Evolutionary conservation across 2,888 invertebrate species (phyloP).

Genomic region (Harpalus rubripes): DNA sequence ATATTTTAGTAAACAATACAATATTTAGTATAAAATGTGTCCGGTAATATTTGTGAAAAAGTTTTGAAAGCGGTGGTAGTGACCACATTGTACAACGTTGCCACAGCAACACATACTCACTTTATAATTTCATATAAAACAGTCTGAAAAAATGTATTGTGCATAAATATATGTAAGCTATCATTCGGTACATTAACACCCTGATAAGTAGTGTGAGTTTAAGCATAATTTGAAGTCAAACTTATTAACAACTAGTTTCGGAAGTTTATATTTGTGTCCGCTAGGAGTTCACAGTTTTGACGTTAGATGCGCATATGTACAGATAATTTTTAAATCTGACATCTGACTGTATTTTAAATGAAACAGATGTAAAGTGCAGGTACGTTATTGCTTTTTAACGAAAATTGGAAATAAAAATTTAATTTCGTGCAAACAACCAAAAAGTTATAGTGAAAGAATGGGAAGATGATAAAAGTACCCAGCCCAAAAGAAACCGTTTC

Average conservation of each 20-base stretch:
- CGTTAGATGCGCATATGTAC: constrained; percentile 53
- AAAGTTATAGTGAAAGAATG: background rate
- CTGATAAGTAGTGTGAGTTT: background rate
- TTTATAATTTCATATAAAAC: constrained; percentile 10
- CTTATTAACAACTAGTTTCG: background rate
- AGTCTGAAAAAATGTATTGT: constrained; percentile 22
- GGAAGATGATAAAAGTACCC: constrained; percentile 1
- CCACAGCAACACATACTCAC: background rate
- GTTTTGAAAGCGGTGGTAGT: background rate
- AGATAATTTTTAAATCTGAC: constrained; percentile 56
- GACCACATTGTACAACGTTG: constrained; percentile 29
- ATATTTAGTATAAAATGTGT: background rate
- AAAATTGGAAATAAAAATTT: constrained; percentile 9
- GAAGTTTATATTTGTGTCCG: constrained; percentile 32
- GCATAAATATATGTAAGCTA: constrained; percentile 3
- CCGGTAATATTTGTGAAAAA: background rate
- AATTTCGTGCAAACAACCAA: constrained; percentile 34
- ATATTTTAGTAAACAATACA: background rate
- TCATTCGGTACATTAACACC: background rate
- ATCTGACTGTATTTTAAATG: constrained; percentile 58
- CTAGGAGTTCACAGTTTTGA: constrained; percentile 51
- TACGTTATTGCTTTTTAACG: constrained; percentile 40
- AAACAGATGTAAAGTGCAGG: constrained; percentile 52
- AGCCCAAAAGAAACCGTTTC: constrained; percentile 37
- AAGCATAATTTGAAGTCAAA: background rate